Percentiles rank a stretch among this genome's conserved stretches.
Conservation (phyloP, 2,888 invertebrate genomes). For the Himalopsyche tibetana region DNA sequence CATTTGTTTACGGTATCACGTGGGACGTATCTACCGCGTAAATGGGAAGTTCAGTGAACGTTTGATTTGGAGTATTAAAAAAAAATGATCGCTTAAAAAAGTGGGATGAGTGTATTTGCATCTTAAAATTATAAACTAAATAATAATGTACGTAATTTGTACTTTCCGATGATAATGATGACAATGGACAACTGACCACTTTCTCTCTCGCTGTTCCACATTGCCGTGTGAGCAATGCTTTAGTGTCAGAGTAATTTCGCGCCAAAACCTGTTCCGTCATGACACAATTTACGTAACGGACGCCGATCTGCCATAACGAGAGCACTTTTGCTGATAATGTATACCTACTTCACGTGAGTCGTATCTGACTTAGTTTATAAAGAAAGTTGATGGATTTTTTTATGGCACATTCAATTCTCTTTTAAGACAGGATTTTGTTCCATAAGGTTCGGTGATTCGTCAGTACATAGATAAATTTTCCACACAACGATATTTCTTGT, state of each 20-base stretch:
- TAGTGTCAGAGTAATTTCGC: conserved; percentile 27
- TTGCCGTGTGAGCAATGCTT: neutral
- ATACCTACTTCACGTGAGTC: conserved; percentile 1
- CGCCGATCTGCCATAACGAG: neutral
- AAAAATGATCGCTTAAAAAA: no score
- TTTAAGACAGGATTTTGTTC: no score
- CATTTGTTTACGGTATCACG: no score
- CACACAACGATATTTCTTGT: no score
- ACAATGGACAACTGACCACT: conserved; percentile 21
- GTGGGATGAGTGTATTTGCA: no score
- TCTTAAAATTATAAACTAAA: no score
- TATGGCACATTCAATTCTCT: neutral
- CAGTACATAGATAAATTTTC: no score
- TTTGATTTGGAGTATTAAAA: no score
- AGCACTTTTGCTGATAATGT: neutral
- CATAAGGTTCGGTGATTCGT: no score
- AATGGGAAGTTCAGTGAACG: no score
- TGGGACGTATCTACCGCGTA: no score
- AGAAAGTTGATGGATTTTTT: neutral
- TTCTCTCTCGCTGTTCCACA: conserved; percentile 3
- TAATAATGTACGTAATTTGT: neutral
- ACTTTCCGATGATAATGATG: neutral
- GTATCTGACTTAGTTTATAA: neutral
- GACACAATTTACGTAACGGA: neutral
- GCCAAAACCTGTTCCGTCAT: conserved; percentile 17